Conservation (phyloP, 2,797 vertebrate genomes). For the Pteronotus mesoamericanus region DNA sequence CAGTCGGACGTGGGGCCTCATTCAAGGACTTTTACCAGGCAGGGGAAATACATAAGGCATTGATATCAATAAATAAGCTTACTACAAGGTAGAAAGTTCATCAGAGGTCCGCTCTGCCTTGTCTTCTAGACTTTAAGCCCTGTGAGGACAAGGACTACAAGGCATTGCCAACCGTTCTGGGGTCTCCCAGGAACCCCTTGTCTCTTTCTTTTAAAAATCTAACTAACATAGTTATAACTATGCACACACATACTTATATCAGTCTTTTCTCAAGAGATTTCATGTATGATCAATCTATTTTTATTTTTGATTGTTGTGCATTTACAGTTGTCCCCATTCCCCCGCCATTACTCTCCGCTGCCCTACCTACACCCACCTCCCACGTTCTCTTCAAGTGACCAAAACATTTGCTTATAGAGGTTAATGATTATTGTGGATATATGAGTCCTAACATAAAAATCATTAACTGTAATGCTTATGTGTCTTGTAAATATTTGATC, state of each 20-base stretch:
- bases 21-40: not conserved
- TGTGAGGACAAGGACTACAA: not conserved
- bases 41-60: not conserved
- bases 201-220: not conserved
- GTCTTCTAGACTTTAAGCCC: not conserved
- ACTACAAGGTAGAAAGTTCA: not conserved
- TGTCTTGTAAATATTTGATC: conserved; percentile 49
- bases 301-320: too few relatives aligned
- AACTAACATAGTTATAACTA: not conserved
- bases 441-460: not conserved
- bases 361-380: too few relatives aligned
- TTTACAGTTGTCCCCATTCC: too few relatives aligned
- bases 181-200: not conserved
- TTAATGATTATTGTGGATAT: not conserved
- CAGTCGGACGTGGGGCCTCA: not conserved
- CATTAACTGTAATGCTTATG: conserved; percentile 16
- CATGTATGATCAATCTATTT: not conserved
- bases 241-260: not conserved
- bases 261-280: conserved; percentile 7
- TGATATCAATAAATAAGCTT: not conserved
- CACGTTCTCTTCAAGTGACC: too few relatives aligned
- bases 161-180: not conserved
- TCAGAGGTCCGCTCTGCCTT: not conserved
- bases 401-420: not conserved
- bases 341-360: too few relatives aligned